A percentile compares a stretch with the other conserved stretches of the same genome.
Conservation (phyloP, 2,888 invertebrate genomes). For the Meganola albula region DNA sequence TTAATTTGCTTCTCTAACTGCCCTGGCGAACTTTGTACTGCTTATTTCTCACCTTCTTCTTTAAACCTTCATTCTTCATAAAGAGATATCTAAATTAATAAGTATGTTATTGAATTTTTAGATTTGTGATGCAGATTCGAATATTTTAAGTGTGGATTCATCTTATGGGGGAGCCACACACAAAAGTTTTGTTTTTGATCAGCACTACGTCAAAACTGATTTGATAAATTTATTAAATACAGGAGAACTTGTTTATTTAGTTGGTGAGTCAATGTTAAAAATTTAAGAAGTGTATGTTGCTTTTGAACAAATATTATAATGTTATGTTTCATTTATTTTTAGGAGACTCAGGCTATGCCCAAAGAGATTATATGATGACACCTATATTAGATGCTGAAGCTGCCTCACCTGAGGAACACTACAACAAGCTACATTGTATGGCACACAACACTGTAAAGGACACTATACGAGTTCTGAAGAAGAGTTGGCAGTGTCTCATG, state of each 20-base stretch:
- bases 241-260: background rate
- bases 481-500: constrained; percentile 1
- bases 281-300: background rate
- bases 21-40: too few species aligned
- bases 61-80: too few species aligned
- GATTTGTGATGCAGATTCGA: constrained; percentile 10
- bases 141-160: constrained; percentile 7
- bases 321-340: background rate
- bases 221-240: constrained; percentile 7
- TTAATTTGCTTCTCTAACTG: too few species aligned
- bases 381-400: constrained; percentile 4
- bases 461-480: constrained; percentile 4
- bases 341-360: constrained; percentile 4
- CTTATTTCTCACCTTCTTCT: too few species aligned
- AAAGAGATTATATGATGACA: constrained; percentile 9
- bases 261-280: background rate
- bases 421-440: constrained; percentile 3
- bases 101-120: too few species aligned
- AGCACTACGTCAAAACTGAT: constrained; percentile 1
- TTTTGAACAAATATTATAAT: background rate
- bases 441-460: background rate
- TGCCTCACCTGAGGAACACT: constrained; percentile 2
- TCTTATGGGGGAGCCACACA: too few species aligned
- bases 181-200: background rate
- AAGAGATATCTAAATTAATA: too few species aligned